phyloP scores from a whole-genome alignment of 2,113 vertebrate genomes.

The Thunnus thynnus region DNA sequence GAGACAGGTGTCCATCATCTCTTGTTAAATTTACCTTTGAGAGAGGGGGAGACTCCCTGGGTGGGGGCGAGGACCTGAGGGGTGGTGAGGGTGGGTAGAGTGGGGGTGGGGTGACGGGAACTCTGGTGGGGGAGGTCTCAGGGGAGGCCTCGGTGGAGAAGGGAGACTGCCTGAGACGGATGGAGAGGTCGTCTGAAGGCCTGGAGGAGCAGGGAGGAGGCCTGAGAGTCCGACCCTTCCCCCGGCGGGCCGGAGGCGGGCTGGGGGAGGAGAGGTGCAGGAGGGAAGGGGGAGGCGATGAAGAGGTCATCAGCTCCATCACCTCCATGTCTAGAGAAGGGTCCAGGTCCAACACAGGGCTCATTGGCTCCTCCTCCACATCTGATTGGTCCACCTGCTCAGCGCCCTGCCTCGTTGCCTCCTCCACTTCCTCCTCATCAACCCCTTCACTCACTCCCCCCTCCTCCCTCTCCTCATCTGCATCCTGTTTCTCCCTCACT shows the following conservation, averaged over 20 bases:
- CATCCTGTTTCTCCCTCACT: slow-evolving; percentile 19
- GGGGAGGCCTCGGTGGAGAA: slow-evolving; percentile 87
- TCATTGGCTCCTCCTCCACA: slow-evolving; percentile 40
- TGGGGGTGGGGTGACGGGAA: slow-evolving; percentile 58
- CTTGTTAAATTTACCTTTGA: slow-evolving; percentile 54
- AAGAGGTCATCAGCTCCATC: slow-evolving; percentile 71
- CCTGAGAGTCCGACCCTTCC: slow-evolving; percentile 71
- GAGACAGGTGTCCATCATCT: not conserved
- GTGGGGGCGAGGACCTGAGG: slow-evolving; percentile 4
- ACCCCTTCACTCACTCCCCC: not conserved
- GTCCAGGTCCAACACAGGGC: slow-evolving; percentile 68
- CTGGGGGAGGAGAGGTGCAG: slow-evolving; percentile 78
- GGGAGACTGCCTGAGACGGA: slow-evolving; percentile 86
- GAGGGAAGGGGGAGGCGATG: slow-evolving; percentile 77
- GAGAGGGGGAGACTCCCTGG: slow-evolving; percentile 55
- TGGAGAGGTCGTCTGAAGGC: slow-evolving; percentile 75
- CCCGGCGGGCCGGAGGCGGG: slow-evolving; percentile 77
- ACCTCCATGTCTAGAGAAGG: slow-evolving; percentile 73
- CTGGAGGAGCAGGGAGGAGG: slow-evolving; percentile 76
- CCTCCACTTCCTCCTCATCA: not conserved
- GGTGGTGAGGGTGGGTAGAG: slow-evolving; percentile 67
- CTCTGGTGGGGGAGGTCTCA: slow-evolving; percentile 77
- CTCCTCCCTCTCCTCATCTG: not conserved
- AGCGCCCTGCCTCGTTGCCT: not conserved
- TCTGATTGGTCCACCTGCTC: slow-evolving; percentile 29